Evolutionary conservation across 2,113 vertebrate genomes (phyloP).

Genomic region (Ophthalmolycus amberensis): DNA sequence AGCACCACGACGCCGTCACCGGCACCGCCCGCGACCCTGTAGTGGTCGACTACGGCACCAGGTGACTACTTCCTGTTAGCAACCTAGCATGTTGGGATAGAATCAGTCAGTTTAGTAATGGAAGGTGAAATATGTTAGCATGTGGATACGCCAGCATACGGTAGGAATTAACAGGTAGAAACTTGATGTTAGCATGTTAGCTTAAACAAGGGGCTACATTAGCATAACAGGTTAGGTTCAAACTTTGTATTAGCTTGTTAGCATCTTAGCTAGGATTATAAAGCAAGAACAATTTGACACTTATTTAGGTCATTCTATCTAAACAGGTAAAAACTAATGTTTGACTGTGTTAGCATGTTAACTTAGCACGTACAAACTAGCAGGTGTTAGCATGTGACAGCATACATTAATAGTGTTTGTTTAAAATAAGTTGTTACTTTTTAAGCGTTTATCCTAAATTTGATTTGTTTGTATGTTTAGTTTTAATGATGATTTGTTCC

Average conservation of each 20-base stretch:
- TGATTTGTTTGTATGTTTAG: background rate
- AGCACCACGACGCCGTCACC: constrained; percentile 94
- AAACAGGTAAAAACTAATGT: too few relatives aligned
- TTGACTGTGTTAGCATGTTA: background rate
- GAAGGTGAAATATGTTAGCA: background rate
- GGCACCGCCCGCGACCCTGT: constrained; percentile 92
- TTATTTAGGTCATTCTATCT: background rate
- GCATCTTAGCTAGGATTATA: background rate
- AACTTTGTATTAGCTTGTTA: background rate
- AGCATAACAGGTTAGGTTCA: background rate
- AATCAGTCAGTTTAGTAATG: background rate
- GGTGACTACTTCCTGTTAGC: constrained; percentile 76
- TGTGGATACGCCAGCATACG: background rate
- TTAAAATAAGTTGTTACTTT: background rate
- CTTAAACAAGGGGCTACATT: background rate
- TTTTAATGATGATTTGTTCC: too few relatives aligned
- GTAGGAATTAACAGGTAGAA: too few relatives aligned
- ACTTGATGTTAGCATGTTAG: background rate
- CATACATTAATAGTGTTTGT: background rate
- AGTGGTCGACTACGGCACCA: constrained; percentile 93
- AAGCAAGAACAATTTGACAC: background rate
- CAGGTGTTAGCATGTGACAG: background rate
- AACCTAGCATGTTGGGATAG: background rate
- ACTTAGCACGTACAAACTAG: background rate
- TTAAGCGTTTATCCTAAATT: background rate